A percentile compares a stretch with the other conserved stretches of the same genome.
phyloP scores from a whole-genome alignment of 2,888 invertebrate species.

The Caprella mutica region DNA sequence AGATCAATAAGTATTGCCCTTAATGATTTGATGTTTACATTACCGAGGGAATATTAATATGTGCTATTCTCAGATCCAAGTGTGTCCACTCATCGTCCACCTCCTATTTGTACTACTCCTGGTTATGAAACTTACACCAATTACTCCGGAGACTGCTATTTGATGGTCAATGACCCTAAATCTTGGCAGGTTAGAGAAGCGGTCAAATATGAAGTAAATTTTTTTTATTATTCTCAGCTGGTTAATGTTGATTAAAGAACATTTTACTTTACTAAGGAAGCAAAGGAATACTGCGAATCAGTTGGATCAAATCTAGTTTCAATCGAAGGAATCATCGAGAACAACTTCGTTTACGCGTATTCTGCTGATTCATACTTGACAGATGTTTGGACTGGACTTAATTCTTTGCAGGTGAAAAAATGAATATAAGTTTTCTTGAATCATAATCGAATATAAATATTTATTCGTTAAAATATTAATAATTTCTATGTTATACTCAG shows the following conservation, averaged over 20 bases:
- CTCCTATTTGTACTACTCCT: conserved; percentile 2
- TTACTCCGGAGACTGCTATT: conserved; percentile 13
- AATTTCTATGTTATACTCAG: neutral
- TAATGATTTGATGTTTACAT: no score
- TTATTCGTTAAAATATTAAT: no score
- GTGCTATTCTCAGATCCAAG: conserved; percentile 9
- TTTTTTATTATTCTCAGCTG: no score
- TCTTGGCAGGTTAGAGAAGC: conserved; percentile 19
- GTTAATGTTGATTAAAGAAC: no score
- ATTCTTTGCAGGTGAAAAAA: conserved; percentile 4
- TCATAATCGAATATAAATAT: no score
- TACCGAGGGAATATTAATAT: no score
- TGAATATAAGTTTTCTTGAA: no score
- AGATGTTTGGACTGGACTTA: conserved; percentile 10
- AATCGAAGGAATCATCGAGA: neutral
- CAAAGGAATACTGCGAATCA: neutral
- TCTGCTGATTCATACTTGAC: neutral
- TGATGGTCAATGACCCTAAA: neutral
- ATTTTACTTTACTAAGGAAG: no score
- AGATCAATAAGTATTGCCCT: no score
- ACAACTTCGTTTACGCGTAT: neutral
- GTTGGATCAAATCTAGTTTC: conserved; percentile 8
- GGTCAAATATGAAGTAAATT: no score
- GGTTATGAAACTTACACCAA: conserved; percentile 1
- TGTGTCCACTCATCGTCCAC: neutral